These are phyloP conservation scores for Halictus ligatus DNA, from an alignment of 2,888 invertebrate species.

Conservation along the genomic window DNA sequence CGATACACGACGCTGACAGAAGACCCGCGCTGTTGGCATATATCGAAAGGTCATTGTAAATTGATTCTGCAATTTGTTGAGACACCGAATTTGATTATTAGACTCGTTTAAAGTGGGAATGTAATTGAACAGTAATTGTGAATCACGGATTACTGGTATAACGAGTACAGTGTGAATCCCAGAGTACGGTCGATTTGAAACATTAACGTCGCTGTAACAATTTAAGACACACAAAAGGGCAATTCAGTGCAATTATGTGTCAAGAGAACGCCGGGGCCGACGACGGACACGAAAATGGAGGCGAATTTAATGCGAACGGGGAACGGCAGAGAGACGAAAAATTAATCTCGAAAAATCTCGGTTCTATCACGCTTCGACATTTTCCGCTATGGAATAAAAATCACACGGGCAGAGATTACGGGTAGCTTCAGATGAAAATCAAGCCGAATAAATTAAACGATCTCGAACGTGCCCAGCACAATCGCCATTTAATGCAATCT, in stretches of 20 bases:
- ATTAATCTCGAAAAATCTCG: slow-evolving; percentile 51
- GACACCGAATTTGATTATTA: neutral
- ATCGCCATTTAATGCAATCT: slow-evolving; percentile 10
- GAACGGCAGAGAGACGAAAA: slow-evolving; percentile 42
- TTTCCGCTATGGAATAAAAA: slow-evolving; percentile 47
- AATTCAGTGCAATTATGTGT: slow-evolving; percentile 51
- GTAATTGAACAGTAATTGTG: neutral
- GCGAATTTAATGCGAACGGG: slow-evolving; percentile 51
- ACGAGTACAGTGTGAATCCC: slow-evolving; percentile 1
- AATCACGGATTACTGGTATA: neutral
- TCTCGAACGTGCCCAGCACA: neutral
- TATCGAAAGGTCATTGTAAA: too few relatives aligned
- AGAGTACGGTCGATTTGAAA: slow-evolving; percentile 12
- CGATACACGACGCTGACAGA: too few relatives aligned
- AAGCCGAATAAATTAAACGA: slow-evolving; percentile 28
- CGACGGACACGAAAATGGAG: slow-evolving; percentile 43
- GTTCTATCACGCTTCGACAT: slow-evolving; percentile 47
- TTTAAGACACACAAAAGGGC: slow-evolving; percentile 49
- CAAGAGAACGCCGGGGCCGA: slow-evolving; percentile 42
- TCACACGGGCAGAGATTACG: slow-evolving; percentile 34
- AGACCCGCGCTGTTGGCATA: too few relatives aligned
- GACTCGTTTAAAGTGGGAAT: neutral
- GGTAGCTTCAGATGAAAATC: slow-evolving; percentile 18
- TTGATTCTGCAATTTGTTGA: neutral
- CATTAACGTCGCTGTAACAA: slow-evolving; percentile 39